Evolutionary conservation across 2,113 vertebrate species (phyloP).

Genomic region (Triplophysa dalaica): DNA sequence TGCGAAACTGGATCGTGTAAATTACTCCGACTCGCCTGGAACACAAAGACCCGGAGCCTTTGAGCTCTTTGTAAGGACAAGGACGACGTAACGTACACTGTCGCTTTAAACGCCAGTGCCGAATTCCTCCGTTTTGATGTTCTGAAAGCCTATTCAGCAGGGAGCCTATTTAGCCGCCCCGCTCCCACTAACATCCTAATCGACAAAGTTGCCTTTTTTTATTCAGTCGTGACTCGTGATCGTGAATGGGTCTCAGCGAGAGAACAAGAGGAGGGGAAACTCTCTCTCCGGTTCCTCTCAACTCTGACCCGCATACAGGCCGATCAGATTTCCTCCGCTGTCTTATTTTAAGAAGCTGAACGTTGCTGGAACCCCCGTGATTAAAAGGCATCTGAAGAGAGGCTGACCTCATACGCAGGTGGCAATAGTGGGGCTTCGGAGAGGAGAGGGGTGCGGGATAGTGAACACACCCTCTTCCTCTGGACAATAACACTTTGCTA

Average conservation of each 20-base stretch:
- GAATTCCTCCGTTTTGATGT: slow-evolving; percentile 47
- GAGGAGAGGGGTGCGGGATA: slow-evolving; percentile 13
- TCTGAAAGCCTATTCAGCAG: slow-evolving; percentile 49
- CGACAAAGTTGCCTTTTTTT: slow-evolving; percentile 17
- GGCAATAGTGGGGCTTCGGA: slow-evolving; percentile 58
- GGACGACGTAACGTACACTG: slow-evolving; percentile 4
- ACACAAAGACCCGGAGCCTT: slow-evolving; percentile 36
- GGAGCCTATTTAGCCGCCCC: slow-evolving; percentile 33
- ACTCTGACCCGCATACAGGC: slow-evolving; percentile 28
- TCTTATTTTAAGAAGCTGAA: slow-evolving; percentile 61
- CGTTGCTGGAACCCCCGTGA: slow-evolving; percentile 57
- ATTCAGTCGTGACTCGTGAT: slow-evolving; percentile 22
- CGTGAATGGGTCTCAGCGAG: slow-evolving; percentile 47
- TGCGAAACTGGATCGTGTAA: slow-evolving; percentile 43
- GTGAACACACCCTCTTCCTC: slow-evolving; percentile 39
- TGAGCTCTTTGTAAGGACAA: slow-evolving; percentile 39
- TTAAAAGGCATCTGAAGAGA: slow-evolving; percentile 67
- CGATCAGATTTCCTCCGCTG: slow-evolving; percentile 63
- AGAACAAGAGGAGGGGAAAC: slow-evolving; percentile 47
- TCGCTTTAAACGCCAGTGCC: slow-evolving; percentile 13
- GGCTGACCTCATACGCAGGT: slow-evolving; percentile 59
- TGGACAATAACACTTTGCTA: slow-evolving; percentile 1
- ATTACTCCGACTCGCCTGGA: slow-evolving; percentile 36
- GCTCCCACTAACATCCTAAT: slow-evolving; percentile 50
- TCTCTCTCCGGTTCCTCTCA: background rate